Conservation (phyloP, 2,113 vertebrate species). For the Zosterops borbonicus region DNA sequence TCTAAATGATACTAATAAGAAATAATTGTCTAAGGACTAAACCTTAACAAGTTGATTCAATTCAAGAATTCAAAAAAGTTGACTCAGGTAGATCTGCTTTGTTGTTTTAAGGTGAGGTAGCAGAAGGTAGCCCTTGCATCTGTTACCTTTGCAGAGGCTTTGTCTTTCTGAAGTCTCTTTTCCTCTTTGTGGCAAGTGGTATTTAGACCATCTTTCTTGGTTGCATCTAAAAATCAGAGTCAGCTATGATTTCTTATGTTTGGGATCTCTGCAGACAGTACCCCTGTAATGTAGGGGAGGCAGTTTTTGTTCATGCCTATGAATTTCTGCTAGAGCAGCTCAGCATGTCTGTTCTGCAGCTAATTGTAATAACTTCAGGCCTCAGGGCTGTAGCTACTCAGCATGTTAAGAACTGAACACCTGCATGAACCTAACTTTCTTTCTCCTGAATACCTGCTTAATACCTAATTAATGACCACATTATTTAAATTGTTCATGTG, state of each 20-base stretch:
- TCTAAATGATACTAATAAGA: neutral
- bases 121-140: neutral
- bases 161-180: neutral
- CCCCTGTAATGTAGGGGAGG: neutral
- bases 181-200: neutral
- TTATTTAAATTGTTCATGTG: neutral
- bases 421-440: neutral
- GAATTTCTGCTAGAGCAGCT: neutral
- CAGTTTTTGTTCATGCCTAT: neutral
- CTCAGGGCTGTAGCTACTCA: neutral
- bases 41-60: neutral
- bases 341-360: neutral
- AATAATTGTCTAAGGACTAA: neutral
- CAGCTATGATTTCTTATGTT: neutral
- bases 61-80: neutral
- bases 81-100: neutral
- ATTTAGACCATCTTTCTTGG: neutral
- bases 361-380: neutral
- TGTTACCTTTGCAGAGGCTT: neutral
- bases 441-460: neutral
- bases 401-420: neutral
- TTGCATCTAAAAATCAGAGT: neutral
- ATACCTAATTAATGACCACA: neutral
- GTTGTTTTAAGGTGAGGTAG: neutral
- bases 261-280: neutral